Evolutionary conservation across 2,888 invertebrate species (phyloP), one percentile per base, ranked within the genome.

Genomic region (Rhagium mordax): DNA sequence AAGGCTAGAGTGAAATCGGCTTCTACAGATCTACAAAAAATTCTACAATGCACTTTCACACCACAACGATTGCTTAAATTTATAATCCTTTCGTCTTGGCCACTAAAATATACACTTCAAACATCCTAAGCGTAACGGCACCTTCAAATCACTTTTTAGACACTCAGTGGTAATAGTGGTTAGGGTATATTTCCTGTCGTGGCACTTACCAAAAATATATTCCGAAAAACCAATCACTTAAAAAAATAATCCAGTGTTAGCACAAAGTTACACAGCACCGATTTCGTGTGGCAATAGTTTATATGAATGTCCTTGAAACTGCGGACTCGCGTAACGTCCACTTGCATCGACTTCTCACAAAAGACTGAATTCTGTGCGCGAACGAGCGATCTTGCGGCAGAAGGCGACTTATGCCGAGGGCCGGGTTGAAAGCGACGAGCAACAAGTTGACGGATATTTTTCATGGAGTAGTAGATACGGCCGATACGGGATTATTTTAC

Each of bases 381-480:
- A 72, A 69, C 76, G 68, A 67, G 69, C 70, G 66, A 61, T 49
- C 53, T 62, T 24, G 57, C 71, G 74, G 33, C 55, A 15, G 48
- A 29, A 64, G 33, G 27, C 64, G 65, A 59, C 27, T 20, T 20
- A 41, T 49, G 15, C 72, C 67, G 67, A 72, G 27, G 64, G 41
- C 18, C 51, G 68, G 74, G 72, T 74, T 69, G 73, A 75, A 75
- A 74, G 72, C 75, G 74, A 75, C 71, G 74, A 78, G 78, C 78
- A 78, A 78, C 78, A 78, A 78, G 78, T 78, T 78, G 76, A 78
- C 76, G 74, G 75, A 77, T 78, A 78, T 76, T 76, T 78, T 78
- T 72, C 78, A 78, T 71, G 73, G 72, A 74, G 75, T 70, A 67
- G 59, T 75, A 72, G 71, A 71, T 74, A 72, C 72, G 66, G n/a